These are phyloP conservation scores for Oostethus manadensis DNA, from an alignment of 2,113 vertebrate genomes.

Conservation along the genomic window DNA sequence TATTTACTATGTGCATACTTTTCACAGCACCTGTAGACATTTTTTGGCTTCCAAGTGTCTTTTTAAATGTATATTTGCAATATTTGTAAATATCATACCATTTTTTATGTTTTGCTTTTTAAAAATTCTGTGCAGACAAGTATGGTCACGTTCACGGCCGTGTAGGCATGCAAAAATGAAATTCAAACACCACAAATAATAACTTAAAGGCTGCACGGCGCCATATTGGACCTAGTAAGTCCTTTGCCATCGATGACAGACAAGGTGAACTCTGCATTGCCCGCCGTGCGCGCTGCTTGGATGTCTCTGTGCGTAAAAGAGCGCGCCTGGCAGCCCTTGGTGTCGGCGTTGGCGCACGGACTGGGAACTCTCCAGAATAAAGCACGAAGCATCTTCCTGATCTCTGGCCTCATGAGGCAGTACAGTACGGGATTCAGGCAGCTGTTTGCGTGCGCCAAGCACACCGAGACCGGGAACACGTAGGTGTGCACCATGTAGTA, in stretches of 20 bases:
- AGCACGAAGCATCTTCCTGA: constrained; percentile 67
- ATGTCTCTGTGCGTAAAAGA: constrained; percentile 53
- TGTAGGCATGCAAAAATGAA: background rate
- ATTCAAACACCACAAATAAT: background rate
- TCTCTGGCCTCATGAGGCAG: constrained; percentile 75
- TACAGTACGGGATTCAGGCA: constrained; percentile 77
- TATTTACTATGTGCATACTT: too few species aligned
- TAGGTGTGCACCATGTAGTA: constrained; percentile 76
- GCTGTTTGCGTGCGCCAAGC: constrained; percentile 76
- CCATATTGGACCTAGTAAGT: constrained; percentile 16
- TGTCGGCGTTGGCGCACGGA: constrained; percentile 22
- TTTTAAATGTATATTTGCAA: too few species aligned
- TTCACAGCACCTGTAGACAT: too few species aligned
- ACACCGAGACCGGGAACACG: constrained; percentile 75
- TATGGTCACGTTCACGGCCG: background rate
- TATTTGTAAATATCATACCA: too few species aligned
- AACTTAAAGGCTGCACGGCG: background rate
- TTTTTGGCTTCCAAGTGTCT: too few species aligned
- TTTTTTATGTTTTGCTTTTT: too few species aligned
- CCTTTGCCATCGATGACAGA: constrained; percentile 51
- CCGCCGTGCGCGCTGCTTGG: constrained; percentile 46
- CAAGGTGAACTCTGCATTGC: constrained; percentile 46
- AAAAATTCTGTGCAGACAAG: too few species aligned
- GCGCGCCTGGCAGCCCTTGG: constrained; percentile 49
- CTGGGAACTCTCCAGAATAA: constrained; percentile 65